phyloP scores from a whole-genome alignment of 2,888 invertebrate species.

The Ypsolopha sequella region DNA sequence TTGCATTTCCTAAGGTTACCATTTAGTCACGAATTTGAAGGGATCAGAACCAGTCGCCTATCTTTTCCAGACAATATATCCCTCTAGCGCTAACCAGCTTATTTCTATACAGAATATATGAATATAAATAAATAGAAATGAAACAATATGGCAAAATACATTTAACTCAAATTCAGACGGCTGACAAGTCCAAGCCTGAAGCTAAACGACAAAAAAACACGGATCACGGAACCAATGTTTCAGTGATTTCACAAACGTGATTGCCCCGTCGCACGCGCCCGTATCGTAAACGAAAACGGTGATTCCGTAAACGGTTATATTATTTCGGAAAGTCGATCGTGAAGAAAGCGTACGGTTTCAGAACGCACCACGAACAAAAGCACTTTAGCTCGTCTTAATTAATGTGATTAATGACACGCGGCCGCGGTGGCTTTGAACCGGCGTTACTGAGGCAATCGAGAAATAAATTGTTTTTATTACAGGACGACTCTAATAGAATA shows the following conservation, averaged over 20 bases:
- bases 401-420: conserved; percentile 63
- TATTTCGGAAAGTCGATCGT: conserved; percentile 20
- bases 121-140: no score
- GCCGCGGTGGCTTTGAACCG: conserved; percentile 58
- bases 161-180: no score
- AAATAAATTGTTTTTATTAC: conserved; percentile 69
- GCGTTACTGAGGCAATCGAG: conserved; percentile 61
- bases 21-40: no score
- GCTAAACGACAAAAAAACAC: neutral
- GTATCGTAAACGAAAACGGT: neutral
- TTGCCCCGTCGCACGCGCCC: conserved; percentile 27
- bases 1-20: no score
- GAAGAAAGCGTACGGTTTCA: conserved; percentile 33
- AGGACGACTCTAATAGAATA: conserved; percentile 62
- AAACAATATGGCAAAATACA: no score
- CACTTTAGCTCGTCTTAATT: conserved; percentile 64
- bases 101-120: no score
- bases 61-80: no score
- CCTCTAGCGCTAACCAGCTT: no score
- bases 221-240: neutral
- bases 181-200: neutral
- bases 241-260: conserved; percentile 3
- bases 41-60: no score
- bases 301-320: conserved; percentile 21
- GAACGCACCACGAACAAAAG: conserved; percentile 57